These are phyloP conservation scores for Polymixis lichenea DNA, from an alignment of 2,888 invertebrate genomes.

Conservation along the genomic window DNA sequence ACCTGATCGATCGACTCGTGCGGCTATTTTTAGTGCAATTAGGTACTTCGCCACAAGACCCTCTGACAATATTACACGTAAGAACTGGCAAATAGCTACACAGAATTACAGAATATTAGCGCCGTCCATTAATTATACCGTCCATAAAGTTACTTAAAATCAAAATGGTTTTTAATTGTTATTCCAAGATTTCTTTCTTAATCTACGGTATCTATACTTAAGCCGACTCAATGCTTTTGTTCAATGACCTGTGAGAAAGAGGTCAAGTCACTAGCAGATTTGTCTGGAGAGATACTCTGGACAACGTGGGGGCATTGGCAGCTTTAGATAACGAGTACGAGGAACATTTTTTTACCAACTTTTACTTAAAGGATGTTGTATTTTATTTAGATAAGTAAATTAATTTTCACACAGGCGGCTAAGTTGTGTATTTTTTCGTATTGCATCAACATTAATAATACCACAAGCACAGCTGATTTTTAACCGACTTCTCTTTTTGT, in stretches of 20 bases:
- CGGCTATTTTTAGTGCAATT: too few relatives aligned
- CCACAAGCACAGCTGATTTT: too few relatives aligned
- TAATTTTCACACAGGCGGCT: neutral
- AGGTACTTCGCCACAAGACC: too few relatives aligned
- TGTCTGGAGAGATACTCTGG: constrained; percentile 40
- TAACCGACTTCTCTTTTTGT: too few relatives aligned
- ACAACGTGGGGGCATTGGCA: constrained; percentile 33
- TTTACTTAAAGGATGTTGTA: constrained; percentile 20
- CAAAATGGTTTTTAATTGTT: constrained; percentile 47
- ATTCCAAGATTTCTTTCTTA: constrained; percentile 23
- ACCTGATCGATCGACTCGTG: too few relatives aligned
- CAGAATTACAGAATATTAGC: neutral
- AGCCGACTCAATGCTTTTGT: constrained; percentile 30
- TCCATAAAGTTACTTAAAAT: constrained; percentile 35
- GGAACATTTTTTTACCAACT: constrained; percentile 13
- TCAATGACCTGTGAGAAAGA: constrained; percentile 45
- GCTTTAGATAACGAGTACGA: constrained; percentile 35
- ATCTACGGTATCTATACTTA: constrained; percentile 14
- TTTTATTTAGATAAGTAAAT: neutral
- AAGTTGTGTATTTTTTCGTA: too few relatives aligned
- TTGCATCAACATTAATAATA: neutral
- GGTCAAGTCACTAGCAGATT: constrained; percentile 55
- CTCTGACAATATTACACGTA: too few relatives aligned
- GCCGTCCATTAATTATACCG: constrained; percentile 14
- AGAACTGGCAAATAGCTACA: neutral